Conservation (phyloP, 2,888 invertebrate species). For the Melolontha melolontha region DNA sequence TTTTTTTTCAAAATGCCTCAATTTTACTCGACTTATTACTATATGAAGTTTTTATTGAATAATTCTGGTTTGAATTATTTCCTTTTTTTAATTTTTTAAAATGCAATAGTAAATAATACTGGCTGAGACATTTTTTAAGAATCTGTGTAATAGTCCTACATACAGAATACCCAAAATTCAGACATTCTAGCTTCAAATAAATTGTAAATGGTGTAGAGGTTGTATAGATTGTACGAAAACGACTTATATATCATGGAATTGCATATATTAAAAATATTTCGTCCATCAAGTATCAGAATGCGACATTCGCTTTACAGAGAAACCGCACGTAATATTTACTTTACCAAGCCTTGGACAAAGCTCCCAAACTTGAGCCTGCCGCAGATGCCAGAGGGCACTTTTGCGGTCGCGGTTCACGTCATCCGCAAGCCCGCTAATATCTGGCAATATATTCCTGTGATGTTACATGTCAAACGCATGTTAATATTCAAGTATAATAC, state of each 20-base stretch:
- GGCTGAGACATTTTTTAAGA: no score
- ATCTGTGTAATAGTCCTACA: no score
- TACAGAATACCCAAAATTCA: no score
- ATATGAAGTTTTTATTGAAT: no score
- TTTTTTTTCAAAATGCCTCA: no score
- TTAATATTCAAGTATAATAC: conserved; percentile 39
- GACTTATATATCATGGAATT: neutral
- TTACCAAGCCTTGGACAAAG: conserved; percentile 51
- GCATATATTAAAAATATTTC: neutral
- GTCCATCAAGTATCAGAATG: conserved; percentile 31
- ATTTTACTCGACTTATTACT: no score
- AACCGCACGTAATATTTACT: conserved; percentile 51
- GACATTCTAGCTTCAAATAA: neutral
- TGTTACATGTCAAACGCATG: conserved; percentile 44
- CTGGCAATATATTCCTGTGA: conserved; percentile 43
- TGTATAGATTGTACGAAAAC: no score
- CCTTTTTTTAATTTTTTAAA: no score
- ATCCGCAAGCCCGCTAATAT: conserved; percentile 48
- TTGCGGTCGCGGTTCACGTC: conserved; percentile 49
- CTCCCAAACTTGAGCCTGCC: conserved; percentile 50
- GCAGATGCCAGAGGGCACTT: conserved; percentile 50
- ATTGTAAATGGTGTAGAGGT: no score
- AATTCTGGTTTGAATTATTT: no score
- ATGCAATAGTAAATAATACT: no score
- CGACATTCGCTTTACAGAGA: conserved; percentile 45